phyloP scores from a whole-genome alignment of 2,797 vertebrate species.

The Pipistrellus nathusii region DNA sequence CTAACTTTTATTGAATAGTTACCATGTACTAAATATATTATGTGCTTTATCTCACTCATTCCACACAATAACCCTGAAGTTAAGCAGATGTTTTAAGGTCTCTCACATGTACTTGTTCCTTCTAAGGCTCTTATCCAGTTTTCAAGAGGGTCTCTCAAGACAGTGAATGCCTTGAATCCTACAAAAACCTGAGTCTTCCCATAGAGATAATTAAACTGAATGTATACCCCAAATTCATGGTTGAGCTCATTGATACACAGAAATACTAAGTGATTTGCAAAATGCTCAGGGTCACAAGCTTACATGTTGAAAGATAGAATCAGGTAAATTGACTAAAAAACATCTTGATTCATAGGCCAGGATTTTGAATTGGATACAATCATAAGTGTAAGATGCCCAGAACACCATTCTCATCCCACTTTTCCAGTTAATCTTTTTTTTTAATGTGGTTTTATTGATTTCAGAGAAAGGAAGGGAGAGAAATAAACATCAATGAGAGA shows the following conservation, averaged over 20 bases:
- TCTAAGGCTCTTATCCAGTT: background rate
- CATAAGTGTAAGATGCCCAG: background rate
- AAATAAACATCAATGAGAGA: background rate
- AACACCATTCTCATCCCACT: background rate
- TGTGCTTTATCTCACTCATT: background rate
- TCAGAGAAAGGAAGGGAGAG: background rate
- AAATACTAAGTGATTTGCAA: background rate
- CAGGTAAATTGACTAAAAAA: background rate
- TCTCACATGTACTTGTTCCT: background rate
- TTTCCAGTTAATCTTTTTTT: background rate
- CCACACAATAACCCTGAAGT: background rate
- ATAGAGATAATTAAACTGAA: background rate
- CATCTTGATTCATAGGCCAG: background rate
- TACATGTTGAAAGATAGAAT: background rate
- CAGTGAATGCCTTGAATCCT: background rate
- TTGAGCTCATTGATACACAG: background rate
- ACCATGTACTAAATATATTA: background rate
- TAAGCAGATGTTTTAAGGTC: background rate
- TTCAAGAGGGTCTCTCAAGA: background rate
- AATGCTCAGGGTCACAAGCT: background rate
- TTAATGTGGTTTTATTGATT: background rate
- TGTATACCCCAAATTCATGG: background rate
- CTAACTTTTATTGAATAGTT: background rate
- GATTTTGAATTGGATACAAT: constrained; percentile 1
- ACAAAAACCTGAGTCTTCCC: background rate